Conservation (phyloP, 2,113 vertebrate species). For the Pontoporia blainvillei region DNA sequence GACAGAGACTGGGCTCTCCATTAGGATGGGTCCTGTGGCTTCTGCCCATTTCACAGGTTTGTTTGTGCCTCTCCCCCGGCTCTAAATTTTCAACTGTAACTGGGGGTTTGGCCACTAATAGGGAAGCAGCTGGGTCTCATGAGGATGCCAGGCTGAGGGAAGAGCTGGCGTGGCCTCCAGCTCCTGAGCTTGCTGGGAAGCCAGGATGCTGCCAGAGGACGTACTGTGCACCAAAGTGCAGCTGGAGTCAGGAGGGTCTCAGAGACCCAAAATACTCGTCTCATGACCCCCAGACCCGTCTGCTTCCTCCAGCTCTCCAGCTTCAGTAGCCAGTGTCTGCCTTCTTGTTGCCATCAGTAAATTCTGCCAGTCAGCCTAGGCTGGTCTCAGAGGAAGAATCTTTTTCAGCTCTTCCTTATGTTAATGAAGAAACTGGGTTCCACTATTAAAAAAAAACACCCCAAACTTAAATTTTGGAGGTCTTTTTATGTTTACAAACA, state of each 20-base stretch:
- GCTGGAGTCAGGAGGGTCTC: neutral
- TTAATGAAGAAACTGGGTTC: neutral
- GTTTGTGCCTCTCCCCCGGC: neutral
- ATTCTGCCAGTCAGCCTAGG: neutral
- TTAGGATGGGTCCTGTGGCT: neutral
- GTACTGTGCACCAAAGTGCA: neutral
- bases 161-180: neutral
- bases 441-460: neutral
- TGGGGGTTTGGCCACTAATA: neutral
- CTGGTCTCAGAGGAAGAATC: neutral
- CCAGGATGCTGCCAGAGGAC: neutral
- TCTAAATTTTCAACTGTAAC: neutral
- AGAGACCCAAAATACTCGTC: neutral
- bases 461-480: neutral
- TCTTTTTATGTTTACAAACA: neutral
- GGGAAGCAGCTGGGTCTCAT: neutral
- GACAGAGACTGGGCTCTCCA: neutral
- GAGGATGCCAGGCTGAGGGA: neutral
- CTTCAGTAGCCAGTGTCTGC: neutral
- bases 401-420: neutral
- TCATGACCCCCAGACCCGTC: neutral
- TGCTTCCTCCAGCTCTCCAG: neutral
- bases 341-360: neutral
- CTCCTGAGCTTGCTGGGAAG: neutral
- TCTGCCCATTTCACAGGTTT: neutral